Conservation (phyloP, 2,888 invertebrate species). For the Lithophane semibrunnea region DNA sequence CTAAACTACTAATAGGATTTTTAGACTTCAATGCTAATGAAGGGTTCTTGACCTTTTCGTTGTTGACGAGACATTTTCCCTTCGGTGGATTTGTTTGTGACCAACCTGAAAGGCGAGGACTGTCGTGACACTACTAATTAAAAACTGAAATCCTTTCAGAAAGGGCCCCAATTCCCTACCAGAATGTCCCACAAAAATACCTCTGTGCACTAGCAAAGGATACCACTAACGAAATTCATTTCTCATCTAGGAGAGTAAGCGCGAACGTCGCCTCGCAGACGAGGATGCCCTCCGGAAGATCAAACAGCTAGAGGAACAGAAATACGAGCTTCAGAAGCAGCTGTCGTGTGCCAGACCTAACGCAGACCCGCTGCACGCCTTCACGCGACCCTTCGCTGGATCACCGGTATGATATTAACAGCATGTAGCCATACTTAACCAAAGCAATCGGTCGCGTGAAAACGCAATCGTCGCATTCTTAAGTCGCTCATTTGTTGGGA, state of each 20-base stretch:
- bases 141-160: neutral
- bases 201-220: neutral
- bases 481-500: neutral
- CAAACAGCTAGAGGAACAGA: constrained; percentile 98
- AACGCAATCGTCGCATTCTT: neutral
- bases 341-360: constrained; percentile 92
- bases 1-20: neutral
- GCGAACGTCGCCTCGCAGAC: constrained; percentile 97
- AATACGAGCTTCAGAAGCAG: constrained; percentile 97
- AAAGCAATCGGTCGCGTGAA: neutral
- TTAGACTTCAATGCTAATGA: neutral
- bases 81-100: neutral
- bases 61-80: neutral
- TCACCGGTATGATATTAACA: constrained; percentile 87
- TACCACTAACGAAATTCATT: neutral
- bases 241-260: constrained; percentile 94
- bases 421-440: constrained; percentile 4
- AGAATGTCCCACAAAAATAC: neutral
- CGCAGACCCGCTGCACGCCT: constrained; percentile 87
- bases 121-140: neutral
- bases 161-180: neutral
- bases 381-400: constrained; percentile 93
- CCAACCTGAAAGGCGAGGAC: too few species aligned
- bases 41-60: neutral
- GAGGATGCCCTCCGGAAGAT: constrained; percentile 98